phyloP scores from a whole-genome alignment of 2,888 invertebrate species.

The Caenorhabditis drosophilae region DNA sequence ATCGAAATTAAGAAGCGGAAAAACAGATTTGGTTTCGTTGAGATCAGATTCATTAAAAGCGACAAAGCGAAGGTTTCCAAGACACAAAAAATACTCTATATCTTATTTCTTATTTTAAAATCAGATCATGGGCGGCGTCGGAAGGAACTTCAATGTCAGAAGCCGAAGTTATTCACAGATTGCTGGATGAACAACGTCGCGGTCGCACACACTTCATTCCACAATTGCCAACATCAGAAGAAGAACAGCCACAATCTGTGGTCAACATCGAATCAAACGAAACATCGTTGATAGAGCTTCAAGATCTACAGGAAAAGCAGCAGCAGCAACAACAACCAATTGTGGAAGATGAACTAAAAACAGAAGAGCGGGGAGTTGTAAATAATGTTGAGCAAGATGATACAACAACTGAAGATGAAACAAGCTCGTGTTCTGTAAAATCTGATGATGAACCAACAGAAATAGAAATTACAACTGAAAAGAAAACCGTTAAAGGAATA shows the following conservation, averaged over 20 bases:
- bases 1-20: slow-evolving; percentile 39
- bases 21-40: slow-evolving; percentile 61
- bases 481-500: slow-evolving; percentile 57
- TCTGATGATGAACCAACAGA: slow-evolving; percentile 36
- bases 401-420: slow-evolving; percentile 33
- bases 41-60: slow-evolving; percentile 66
- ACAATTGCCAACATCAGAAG: slow-evolving; percentile 33
- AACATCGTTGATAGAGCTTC: too few species aligned
- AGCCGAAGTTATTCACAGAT: slow-evolving; percentile 55
- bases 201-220: slow-evolving; percentile 52
- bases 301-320: too few species aligned
- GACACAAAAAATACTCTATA: too few species aligned
- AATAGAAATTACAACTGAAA: too few species aligned
- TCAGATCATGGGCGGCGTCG: slow-evolving; percentile 65
- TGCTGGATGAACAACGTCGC: slow-evolving; percentile 60
- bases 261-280: slow-evolving; percentile 4
- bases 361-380: too few species aligned
- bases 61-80: slow-evolving; percentile 60
- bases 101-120: too few species aligned
- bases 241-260: slow-evolving; percentile 6
- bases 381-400: too few species aligned
- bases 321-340: too few species aligned
- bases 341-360: too few species aligned
- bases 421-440: slow-evolving; percentile 20
- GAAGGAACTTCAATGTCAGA: slow-evolving; percentile 54